Base-by-base conservation (phyloP, 2,888 invertebrate species). In the Tachina lurida region DNA sequence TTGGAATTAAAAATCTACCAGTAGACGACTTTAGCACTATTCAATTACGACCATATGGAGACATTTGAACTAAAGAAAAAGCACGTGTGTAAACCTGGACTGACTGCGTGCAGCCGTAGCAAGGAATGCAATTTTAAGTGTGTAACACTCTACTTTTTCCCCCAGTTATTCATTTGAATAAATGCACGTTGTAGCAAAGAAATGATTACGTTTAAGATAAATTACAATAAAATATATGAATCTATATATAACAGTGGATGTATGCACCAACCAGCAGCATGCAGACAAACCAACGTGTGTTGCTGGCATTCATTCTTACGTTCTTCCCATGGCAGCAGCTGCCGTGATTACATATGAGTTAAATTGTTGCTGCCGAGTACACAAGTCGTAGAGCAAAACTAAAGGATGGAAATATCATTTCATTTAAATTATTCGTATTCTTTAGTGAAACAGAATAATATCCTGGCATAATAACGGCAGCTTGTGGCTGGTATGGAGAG, bases 131-230 rank as follows among this genome's bases (percentile, higher is more conserved):
- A 63, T 12, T 45, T 19, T 12, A 52, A 19, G 60, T 19, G 62
- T 58, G 41, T 52, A 60, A 78, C 43, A 62, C 70, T 60, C 70
- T 60, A 52, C 68, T 54, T 49, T 58, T 31, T 17, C 12, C 45
- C 17, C 60, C n/a, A 63, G 76, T 49, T 60, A 77, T 77, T 77
- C 71, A 76, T 83, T 77, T 81, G 68, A 60, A 68, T 67, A 68
- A 73, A 74, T 67, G 62, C 54, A 77, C 71, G 49, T 13, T 76
- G 73, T 73, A 80, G 74, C 73, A 84, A n/a, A 84, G 70, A 80
- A 82, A 84, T 86, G 88, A 87, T 87, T 83, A 87, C 83, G 86
- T 84, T 87, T 85, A 84, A 85, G 86, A 87, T 87, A 86, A 87
- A 87, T 87, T 86, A 84, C 84, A 84, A 87, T 87, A 87, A 88